Evolutionary conservation across 2,113 vertebrate species (phyloP), one percentile per base, ranked within the genome.

Genomic region (Anoura caudifer): DNA sequence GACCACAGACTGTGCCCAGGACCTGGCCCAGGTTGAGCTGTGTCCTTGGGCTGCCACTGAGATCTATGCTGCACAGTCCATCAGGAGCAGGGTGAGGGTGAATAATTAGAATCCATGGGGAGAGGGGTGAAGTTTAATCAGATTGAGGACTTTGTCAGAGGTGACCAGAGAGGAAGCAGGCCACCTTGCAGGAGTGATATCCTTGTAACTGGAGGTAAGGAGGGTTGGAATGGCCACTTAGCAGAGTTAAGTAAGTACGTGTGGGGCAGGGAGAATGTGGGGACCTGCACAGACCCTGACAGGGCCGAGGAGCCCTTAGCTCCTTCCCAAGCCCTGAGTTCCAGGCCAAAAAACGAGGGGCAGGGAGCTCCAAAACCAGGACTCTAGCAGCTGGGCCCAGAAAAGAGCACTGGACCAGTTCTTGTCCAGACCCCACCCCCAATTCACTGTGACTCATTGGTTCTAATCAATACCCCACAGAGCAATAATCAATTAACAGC

Each of bases 191-290:
- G 31, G 11, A 79, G 12, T 26, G 33, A 4, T n/a, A 3, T 19
- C 15, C 16, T 82, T 70, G 50, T 72, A 31, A 0, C 52, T 19
- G 28, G 31, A 36, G 9, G 20, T 31, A 41, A 72, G n/a, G 47
- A 63, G 33, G 61, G 22, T 54, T 79, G 41, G 13, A 69, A 50
- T 4, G 19, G 10, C 22, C 50, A 54, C 15, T 17, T 31, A 54
- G 56, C 52, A 50, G 77, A 77, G 72, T 13, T 82, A 28, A 28
- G 14, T 67, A 36, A 24, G 24, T 31, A 36, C 31, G 3, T 15
- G 16, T 19, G 16, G 1, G 3, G 22, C 0, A 14, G 17, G 11
- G 10, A 65, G 28, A 28, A 33, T 12, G 6, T 16, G 43, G 47
- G 7, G 5, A 26, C 13, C 12, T 70, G 41, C 14, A 56, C 28